Evolutionary conservation across 2,888 invertebrate genomes (phyloP).

Genomic region (Apeira syringaria): DNA sequence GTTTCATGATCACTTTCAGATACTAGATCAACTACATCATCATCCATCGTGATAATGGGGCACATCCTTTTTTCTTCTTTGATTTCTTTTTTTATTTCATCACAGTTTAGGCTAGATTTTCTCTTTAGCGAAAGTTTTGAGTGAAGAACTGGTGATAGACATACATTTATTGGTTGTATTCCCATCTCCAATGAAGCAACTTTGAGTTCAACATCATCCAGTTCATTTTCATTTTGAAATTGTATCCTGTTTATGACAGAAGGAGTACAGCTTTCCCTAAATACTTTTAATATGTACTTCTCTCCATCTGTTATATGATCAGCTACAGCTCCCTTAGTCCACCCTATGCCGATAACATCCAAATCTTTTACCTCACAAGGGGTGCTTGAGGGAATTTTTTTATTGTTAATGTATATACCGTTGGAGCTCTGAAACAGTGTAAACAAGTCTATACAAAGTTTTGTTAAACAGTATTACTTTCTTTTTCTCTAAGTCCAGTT

Average conservation of each 20-base stretch:
- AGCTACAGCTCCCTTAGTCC: conserved; percentile 52
- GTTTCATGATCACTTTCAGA: conserved; percentile 60
- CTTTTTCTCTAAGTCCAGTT: no score
- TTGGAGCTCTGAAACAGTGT: conserved; percentile 80
- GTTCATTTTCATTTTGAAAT: conserved; percentile 56
- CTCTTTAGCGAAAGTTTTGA: conserved; percentile 50
- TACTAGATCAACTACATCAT: conserved; percentile 45
- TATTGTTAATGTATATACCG: conserved; percentile 81
- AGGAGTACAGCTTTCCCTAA: conserved; percentile 36
- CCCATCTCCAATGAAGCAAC: conserved; percentile 34
- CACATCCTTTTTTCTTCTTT: conserved; percentile 28
- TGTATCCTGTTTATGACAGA: conserved; percentile 44
- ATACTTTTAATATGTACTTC: conserved; percentile 66
- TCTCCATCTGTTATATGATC: conserved; percentile 54
- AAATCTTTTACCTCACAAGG: conserved; percentile 58
- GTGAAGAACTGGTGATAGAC: conserved; percentile 33
- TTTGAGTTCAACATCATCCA: conserved; percentile 48
- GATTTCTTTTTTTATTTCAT: conserved; percentile 34
- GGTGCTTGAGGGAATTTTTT: conserved; percentile 55
- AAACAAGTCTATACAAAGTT: no score
- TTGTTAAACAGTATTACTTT: no score
- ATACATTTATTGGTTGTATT: background rate
- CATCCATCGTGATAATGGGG: conserved; percentile 24
- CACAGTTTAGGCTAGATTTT: conserved; percentile 38
- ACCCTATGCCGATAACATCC: conserved; percentile 83